These are phyloP conservation scores for Lochmaea capreae DNA, from an alignment of 2,888 invertebrate genomes.

Conservation along the genomic window DNA sequence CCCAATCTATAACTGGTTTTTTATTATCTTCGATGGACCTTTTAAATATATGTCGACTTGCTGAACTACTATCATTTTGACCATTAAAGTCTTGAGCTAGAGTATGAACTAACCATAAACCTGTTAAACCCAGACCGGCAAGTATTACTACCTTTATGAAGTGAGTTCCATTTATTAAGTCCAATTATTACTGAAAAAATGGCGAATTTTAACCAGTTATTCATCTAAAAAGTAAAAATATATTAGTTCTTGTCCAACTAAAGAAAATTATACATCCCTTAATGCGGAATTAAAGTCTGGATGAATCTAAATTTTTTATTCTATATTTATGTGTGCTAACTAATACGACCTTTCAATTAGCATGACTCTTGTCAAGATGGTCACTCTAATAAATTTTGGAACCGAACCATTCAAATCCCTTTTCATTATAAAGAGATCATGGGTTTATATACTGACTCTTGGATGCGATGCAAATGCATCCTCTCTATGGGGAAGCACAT, in stretches of 20 bases:
- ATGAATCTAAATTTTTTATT: no score
- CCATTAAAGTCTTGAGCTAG: slow-evolving; percentile 65
- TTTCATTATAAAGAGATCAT: no score
- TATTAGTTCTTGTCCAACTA: not conserved
- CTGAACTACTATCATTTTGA: slow-evolving; percentile 37
- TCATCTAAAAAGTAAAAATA: slow-evolving; percentile 48
- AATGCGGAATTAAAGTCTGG: not conserved
- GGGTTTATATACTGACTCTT: no score
- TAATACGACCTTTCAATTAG: no score
- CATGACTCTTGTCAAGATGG: no score
- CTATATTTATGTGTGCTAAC: no score
- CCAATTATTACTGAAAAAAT: slow-evolving; percentile 52
- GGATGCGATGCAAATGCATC: no score
- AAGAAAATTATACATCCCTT: not conserved
- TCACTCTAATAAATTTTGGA: no score
- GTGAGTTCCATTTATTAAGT: slow-evolving; percentile 61
- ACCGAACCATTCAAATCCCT: no score
- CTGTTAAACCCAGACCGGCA: slow-evolving; percentile 64
- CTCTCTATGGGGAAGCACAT: no score
- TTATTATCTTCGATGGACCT: slow-evolving; percentile 26
- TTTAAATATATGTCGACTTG: slow-evolving; percentile 37
- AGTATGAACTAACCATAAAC: slow-evolving; percentile 66
- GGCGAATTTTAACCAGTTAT: slow-evolving; percentile 48
- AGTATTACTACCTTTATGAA: slow-evolving; percentile 63
- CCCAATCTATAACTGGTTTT: slow-evolving; percentile 56